These are phyloP conservation scores for Sminthurides aquaticus DNA, from an alignment of 2,888 invertebrate genomes.

Conservation along the genomic window DNA sequence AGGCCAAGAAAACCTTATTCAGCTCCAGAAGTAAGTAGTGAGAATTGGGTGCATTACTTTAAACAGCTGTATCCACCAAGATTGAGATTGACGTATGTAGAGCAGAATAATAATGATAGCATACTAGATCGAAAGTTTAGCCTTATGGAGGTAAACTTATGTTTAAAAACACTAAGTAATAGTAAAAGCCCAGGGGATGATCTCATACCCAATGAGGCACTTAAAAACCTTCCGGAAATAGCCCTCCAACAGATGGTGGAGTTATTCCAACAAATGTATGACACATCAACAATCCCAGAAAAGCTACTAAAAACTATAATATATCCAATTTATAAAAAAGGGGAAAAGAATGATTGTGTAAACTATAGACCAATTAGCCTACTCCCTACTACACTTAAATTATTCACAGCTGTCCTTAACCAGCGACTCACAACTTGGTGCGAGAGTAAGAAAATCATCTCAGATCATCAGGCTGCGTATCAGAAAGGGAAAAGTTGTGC, in stretches of 20 bases:
- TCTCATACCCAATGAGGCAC: not conserved
- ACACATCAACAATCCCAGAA: not conserved
- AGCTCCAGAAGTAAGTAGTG: no score
- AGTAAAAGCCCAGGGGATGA: not conserved
- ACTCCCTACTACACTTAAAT: not conserved
- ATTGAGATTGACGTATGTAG: no score
- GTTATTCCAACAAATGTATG: not conserved
- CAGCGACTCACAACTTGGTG: not conserved
- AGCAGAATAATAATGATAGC: not conserved
- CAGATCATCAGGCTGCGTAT: not conserved
- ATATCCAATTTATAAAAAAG: not conserved
- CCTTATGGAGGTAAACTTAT: not conserved
- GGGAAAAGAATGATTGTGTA: not conserved
- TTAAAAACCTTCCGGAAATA: not conserved
- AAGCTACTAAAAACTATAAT: not conserved
- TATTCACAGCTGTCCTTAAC: not conserved
- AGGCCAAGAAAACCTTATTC: no score
- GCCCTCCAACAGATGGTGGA: not conserved
- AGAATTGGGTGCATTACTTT: not conserved
- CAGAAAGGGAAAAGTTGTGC: not conserved
- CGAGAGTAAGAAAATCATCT: not conserved
- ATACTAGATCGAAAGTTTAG: not conserved
- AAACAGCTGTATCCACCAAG: not conserved
- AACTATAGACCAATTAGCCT: not conserved
- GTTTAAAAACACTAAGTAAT: not conserved